Conservation (phyloP, 64 coral and sea anemone species). For the Dendrophyllia cribrosa region DNA sequence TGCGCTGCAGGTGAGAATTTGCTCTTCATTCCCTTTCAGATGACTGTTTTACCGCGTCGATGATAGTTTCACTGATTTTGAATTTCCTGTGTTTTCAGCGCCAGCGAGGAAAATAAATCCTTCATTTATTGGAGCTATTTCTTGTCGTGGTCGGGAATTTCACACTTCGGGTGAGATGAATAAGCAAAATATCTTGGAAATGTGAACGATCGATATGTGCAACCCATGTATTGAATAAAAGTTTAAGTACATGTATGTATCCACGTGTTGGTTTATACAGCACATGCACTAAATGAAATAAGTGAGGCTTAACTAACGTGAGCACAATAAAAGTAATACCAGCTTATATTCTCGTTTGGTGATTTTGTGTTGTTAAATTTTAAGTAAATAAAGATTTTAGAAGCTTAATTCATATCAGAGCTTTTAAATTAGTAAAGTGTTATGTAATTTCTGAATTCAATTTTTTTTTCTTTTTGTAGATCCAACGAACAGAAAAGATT, state of each 20-base stretch:
- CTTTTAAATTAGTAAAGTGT: no score
- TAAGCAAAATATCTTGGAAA: background rate
- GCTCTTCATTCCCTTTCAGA: no score
- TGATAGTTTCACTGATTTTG: background rate
- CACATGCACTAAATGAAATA: no score
- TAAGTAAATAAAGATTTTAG: no score
- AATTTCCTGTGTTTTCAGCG: constrained; percentile 23
- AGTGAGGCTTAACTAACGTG: no score
- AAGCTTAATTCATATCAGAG: no score
- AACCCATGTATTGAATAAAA: no score
- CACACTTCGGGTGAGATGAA: constrained; percentile 66
- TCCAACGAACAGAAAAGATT: constrained; percentile 80
- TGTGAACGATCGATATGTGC: background rate
- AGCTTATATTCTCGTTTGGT: no score
- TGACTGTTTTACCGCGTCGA: background rate
- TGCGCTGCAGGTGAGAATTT: constrained; percentile 32
- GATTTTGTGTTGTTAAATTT: no score
- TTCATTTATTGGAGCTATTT: constrained; percentile 29
- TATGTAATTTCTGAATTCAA: background rate
- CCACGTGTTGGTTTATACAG: background rate
- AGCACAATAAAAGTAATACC: no score
- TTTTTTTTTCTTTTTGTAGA: constrained; percentile 59
- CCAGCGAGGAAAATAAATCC: constrained; percentile 3
- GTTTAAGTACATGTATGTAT: no score
- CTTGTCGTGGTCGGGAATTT: constrained; percentile 47